phyloP scores from a whole-genome alignment of 1,140 invertebrate genomes.

The Metopolophium dirhodum region DNA sequence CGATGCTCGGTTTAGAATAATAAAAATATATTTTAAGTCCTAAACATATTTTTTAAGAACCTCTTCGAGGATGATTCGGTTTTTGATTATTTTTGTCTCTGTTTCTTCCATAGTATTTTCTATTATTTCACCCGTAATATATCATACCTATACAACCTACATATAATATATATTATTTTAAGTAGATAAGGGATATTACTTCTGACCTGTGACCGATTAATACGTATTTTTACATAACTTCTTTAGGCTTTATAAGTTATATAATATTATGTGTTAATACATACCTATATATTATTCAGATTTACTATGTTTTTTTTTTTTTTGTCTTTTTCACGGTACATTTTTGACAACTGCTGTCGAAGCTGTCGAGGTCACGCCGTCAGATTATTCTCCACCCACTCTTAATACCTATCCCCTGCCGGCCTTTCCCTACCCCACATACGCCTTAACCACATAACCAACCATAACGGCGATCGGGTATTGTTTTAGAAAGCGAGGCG shows the following conservation, averaged over 20 bases:
- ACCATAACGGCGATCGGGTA: not conserved
- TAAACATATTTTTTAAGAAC: not conserved
- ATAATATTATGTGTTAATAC: not conserved
- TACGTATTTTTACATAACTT: not conserved
- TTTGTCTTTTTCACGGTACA: not conserved
- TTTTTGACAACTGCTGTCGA: not conserved
- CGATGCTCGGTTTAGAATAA: not conserved
- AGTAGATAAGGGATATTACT: not conserved
- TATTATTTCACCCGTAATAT: not conserved
- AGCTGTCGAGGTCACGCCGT: not conserved
- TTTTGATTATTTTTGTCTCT: not conserved
- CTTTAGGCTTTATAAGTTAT: not conserved
- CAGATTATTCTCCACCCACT: not conserved
- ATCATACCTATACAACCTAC: not conserved
- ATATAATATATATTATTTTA: not conserved
- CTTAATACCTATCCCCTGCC: not conserved
- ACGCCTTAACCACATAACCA: not conserved
- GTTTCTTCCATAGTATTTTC: not conserved
- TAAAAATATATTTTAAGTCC: too few species aligned
- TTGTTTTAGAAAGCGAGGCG: slow-evolving; percentile 63
- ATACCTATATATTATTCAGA: not conserved
- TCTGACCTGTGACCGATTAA: not conserved
- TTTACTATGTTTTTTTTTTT: not conserved
- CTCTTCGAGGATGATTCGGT: not conserved
- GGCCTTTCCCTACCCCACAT: not conserved